Evolutionary conservation across 2,797 vertebrate genomes (phyloP).

Genomic region (Lindbergichthys nudifrons): DNA sequence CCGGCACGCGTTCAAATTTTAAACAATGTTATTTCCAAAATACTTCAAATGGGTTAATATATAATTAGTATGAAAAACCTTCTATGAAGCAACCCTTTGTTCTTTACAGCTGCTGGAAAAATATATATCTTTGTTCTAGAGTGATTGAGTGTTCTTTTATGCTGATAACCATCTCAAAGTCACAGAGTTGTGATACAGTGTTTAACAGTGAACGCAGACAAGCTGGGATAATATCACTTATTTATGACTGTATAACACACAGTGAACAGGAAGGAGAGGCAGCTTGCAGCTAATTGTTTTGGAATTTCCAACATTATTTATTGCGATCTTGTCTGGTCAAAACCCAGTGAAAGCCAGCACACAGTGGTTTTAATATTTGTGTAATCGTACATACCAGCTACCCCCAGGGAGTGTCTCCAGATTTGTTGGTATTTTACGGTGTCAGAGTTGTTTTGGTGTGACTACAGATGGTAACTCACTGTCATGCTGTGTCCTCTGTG

Average conservation of each 20-base stretch:
- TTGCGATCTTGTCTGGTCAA: no score
- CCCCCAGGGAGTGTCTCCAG: accelerated
- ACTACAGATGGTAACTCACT: neutral
- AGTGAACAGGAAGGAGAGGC: neutral
- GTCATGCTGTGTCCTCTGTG: neutral
- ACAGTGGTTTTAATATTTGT: neutral
- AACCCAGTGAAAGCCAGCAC: neutral
- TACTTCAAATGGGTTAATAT: neutral
- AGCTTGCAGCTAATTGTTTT: neutral
- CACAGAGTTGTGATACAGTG: neutral
- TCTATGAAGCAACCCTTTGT: neutral
- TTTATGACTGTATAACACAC: neutral
- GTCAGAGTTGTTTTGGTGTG: neutral
- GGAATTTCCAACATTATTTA: neutral
- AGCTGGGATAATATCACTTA: neutral
- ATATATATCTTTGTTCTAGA: neutral
- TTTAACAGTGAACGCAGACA: neutral
- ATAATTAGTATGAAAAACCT: neutral
- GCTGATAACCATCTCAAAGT: conserved; percentile 16
- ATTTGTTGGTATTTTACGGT: neutral
- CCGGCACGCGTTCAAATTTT: neutral
- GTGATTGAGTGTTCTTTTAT: neutral
- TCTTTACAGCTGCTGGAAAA: neutral
- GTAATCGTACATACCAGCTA: neutral
- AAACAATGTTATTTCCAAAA: neutral